Base-by-base conservation (phyloP, 1,140 invertebrate genomes). In the Pararge aegeria region DNA sequence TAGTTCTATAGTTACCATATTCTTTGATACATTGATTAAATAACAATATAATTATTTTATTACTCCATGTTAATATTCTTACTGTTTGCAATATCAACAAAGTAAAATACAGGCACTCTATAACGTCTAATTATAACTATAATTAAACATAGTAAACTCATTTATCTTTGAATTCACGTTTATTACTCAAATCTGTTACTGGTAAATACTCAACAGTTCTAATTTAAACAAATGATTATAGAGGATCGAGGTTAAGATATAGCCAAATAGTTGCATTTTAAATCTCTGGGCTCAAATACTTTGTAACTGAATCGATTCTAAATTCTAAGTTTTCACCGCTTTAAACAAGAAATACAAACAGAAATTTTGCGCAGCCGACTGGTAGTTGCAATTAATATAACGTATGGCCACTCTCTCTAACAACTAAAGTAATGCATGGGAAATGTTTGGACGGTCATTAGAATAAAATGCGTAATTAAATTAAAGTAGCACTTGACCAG, bases 401-500 rank as follows among this genome's bases (percentile, higher is more conserved):
- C 62, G 52, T 61, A 52, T 69, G 68, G 67, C 69, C 61, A 67
- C 74, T 69, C 64, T 64, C 61, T 66, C 59, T 55, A 63, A 64
- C 10, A 27, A 58, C 42, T 66, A 70, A 69, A 75, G 75, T 80
- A 80, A 78, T 73, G 70, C 75, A 79, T 81, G 76, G 58, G 78
- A 81, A 81, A 10, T n/a, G 51, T 58, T 64, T 52, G 56, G 56
- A 58, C 29, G 49, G 20, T 49, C 56, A 68, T 75, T 76, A 73
- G 67, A 69, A 77, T 70, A 77, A 64, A 80, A 81, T 82, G 64
- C 68, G 71, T 68, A 73, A 75, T 75, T 75, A 75, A 73, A 75
- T 69, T 78, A 73, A 57, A 60, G 53, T 77, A 74, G 73, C 70
- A 62, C 70, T 77, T 74, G 80, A 75, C 42, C 73, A 85, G 78